Conservation (phyloP, 2,797 vertebrate species). For the Lagodon rhomboides region DNA sequence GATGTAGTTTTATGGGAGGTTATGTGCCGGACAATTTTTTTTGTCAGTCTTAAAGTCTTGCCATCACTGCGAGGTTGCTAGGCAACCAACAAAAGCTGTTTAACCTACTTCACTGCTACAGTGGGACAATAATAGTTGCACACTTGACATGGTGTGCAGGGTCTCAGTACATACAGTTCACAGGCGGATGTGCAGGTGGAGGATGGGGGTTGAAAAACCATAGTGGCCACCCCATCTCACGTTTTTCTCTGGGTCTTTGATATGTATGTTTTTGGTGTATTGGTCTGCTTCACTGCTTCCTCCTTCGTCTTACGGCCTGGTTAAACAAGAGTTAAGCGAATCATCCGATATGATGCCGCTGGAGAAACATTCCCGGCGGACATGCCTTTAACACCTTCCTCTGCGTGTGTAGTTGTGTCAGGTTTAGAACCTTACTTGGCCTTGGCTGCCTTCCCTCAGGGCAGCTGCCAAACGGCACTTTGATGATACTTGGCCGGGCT, state of each 20-base stretch:
- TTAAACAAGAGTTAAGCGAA: slow-evolving; percentile 29
- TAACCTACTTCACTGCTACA: background rate
- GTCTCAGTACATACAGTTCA: background rate
- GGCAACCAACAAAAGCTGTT: background rate
- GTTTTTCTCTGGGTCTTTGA: background rate
- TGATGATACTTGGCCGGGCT: slow-evolving; percentile 69
- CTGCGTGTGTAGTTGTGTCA: slow-evolving; percentile 64
- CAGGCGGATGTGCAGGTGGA: background rate
- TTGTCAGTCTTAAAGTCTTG: too few species aligned
- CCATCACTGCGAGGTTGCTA: background rate
- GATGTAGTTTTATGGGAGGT: too few species aligned
- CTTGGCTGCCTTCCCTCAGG: slow-evolving; percentile 63
- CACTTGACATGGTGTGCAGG: background rate
- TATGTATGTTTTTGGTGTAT: background rate
- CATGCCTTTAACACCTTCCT: slow-evolving; percentile 58
- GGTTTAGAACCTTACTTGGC: slow-evolving; percentile 67
- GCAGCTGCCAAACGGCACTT: slow-evolving; percentile 76
- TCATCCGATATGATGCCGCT: slow-evolving; percentile 2
- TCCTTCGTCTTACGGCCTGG: background rate
- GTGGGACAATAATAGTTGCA: background rate
- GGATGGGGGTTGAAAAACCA: background rate
- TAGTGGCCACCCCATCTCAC: background rate
- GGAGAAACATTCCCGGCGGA: slow-evolving; percentile 23
- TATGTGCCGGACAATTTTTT: too few species aligned
- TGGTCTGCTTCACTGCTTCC: background rate